Percentiles rank a stretch among this genome's conserved stretches.
phyloP scores from a whole-genome alignment of 1,140 invertebrate species.

The Drosophila auraria region DNA sequence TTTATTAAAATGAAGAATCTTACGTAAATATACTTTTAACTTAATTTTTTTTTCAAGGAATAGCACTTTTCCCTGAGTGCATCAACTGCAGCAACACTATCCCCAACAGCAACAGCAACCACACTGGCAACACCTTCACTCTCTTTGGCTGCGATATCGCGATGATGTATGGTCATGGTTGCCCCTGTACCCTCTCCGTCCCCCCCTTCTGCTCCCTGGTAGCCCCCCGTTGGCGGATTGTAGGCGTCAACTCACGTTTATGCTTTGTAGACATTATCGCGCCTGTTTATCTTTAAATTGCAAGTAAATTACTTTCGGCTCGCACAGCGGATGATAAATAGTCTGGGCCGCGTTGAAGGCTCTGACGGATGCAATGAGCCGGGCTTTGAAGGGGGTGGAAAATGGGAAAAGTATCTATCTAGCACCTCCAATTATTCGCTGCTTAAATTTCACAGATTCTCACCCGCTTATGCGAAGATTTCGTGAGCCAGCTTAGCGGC shows the following conservation, averaged over 20 bases:
- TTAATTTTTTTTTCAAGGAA: too few relatives aligned
- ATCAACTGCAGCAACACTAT: constrained; percentile 19
- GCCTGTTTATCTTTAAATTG: constrained; percentile 84
- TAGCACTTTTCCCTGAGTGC: not conserved
- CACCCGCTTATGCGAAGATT: constrained; percentile 28
- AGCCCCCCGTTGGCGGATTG: constrained; percentile 53
- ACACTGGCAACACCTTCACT: constrained; percentile 73
- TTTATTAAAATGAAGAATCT: not conserved
- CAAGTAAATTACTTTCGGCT: constrained; percentile 83
- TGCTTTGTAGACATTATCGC: constrained; percentile 84
- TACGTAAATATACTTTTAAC: not conserved
- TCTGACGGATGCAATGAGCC: constrained; percentile 72
- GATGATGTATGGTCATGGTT: constrained; percentile 75
- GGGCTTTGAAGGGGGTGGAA: not conserved
- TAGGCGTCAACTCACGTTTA: constrained; percentile 85
- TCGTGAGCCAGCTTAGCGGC: constrained; percentile 36
- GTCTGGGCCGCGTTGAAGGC: constrained; percentile 72
- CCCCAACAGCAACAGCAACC: constrained; percentile 46
- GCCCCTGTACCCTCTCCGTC: not conserved
- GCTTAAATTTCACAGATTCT: constrained; percentile 38
- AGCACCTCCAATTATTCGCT: constrained; percentile 41
- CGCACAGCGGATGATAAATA: constrained; percentile 78
- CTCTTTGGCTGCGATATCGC: constrained; percentile 67
- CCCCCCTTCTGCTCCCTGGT: not conserved
- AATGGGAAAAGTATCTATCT: constrained; percentile 38